Conservation (phyloP, 2,113 vertebrate genomes). For the Aramus guarauna region DNA sequence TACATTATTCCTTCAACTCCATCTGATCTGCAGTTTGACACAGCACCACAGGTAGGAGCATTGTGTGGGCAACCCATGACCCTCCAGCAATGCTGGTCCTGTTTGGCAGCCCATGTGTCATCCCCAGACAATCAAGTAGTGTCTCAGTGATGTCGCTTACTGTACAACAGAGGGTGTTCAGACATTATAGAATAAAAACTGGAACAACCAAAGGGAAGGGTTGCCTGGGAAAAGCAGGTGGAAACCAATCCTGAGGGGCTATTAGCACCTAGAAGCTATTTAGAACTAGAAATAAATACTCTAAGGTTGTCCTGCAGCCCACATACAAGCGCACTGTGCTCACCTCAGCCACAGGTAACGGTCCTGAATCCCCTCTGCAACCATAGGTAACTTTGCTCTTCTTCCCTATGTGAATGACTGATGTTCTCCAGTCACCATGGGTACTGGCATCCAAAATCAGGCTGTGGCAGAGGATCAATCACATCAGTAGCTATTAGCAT, state of each 20-base stretch:
- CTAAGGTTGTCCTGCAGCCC: not conserved
- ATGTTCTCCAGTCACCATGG: not conserved
- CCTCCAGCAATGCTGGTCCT: not conserved
- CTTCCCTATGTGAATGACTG: not conserved
- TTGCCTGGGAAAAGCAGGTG: not conserved
- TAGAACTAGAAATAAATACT: not conserved
- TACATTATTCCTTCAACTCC: rapidly evolving
- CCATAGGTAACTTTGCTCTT: not conserved
- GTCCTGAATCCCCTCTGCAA: not conserved
- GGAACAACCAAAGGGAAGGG: not conserved
- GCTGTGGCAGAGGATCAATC: not conserved
- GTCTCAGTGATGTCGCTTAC: not conserved
- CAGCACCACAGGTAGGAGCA: not conserved
- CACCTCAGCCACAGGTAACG: not conserved
- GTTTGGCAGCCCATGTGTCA: not conserved
- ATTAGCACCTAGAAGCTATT: not conserved
- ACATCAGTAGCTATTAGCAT: not conserved
- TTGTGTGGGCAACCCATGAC: not conserved
- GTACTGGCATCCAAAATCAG: not conserved
- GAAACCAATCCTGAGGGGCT: not conserved
- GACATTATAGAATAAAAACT: not conserved
- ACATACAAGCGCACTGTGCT: not conserved
- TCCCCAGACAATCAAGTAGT: rapidly evolving
- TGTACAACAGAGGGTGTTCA: not conserved
- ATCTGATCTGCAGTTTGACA: not conserved